Evolutionary conservation across 2,888 invertebrate genomes (phyloP).

Genomic region (Xylota sylvarum): DNA sequence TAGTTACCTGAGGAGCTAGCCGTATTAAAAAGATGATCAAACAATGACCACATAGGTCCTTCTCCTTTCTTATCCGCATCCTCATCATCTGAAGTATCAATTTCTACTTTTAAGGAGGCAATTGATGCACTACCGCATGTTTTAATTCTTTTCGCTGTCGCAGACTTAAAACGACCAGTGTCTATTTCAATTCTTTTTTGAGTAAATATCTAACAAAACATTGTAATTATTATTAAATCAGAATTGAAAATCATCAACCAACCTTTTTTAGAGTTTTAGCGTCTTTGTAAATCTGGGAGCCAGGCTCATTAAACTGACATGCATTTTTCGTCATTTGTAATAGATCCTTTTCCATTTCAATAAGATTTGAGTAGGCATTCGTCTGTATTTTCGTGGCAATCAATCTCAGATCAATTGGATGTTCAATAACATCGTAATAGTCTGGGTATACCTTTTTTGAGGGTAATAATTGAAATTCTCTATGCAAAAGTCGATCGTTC

Average conservation of each 20-base stretch:
- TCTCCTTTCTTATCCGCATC: conserved; percentile 87
- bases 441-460: conserved; percentile 97
- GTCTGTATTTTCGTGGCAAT: conserved; percentile 96
- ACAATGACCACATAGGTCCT: conserved; percentile 96
- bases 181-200: conserved; percentile 90
- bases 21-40: conserved; percentile 91
- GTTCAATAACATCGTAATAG: conserved; percentile 97
- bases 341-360: conserved; percentile 95
- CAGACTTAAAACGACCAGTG: conserved; percentile 88
- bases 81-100: conserved; percentile 88
- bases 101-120: conserved; percentile 86
- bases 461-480: conserved; percentile 95
- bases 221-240: background rate
- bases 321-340: conserved; percentile 97
- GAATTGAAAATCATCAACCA: background rate
- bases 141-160: conserved; percentile 85
- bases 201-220: conserved; percentile 86
- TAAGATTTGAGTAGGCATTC: conserved; percentile 91
- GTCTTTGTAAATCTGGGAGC: conserved; percentile 98
- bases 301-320: conserved; percentile 97
- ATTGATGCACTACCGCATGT: conserved; percentile 87
- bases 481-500: conserved; percentile 93
- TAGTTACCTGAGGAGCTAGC: conserved; percentile 86
- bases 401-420: conserved; percentile 96
- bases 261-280: conserved; percentile 95